These are phyloP conservation scores for Scolopax bukidnonensis DNA, from an alignment of 2,797 vertebrate species.

Conservation along the genomic window DNA sequence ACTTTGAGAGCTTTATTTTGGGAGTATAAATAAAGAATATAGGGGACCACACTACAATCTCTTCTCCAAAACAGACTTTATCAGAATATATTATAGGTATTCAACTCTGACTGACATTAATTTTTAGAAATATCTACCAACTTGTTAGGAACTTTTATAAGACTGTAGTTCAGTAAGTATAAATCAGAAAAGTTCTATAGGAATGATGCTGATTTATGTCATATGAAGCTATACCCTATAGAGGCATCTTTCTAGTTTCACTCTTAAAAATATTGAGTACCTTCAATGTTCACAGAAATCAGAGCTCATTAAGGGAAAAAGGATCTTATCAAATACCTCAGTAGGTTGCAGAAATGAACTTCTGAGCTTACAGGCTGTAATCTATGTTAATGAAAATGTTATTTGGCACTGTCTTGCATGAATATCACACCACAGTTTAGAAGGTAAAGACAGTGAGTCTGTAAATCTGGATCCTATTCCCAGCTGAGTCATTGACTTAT, in stretches of 20 bases:
- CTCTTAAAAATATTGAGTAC: not conserved
- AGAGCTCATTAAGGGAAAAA: not conserved
- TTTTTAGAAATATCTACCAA: not conserved
- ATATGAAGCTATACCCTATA: not conserved
- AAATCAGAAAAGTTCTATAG: not conserved
- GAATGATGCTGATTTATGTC: not conserved
- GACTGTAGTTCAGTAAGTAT: not conserved
- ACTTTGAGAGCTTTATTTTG: not conserved
- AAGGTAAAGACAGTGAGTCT: not conserved
- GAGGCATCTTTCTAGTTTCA: not conserved
- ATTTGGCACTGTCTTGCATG: not conserved
- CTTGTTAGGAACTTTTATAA: not conserved
- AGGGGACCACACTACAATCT: not conserved
- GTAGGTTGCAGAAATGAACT: not conserved
- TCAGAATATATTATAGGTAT: not conserved
- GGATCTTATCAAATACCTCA: not conserved
- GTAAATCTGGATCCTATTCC: not conserved
- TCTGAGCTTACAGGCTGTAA: not conserved
- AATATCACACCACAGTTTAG: not conserved
- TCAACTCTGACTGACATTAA: not conserved
- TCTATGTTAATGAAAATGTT: not conserved
- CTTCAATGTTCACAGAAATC: not conserved
- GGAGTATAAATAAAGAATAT: not conserved
- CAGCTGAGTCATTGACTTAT: not conserved
- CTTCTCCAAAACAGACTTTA: not conserved